Conservation (phyloP, 2,113 vertebrate species). For the Pteropus alecto region DNA sequence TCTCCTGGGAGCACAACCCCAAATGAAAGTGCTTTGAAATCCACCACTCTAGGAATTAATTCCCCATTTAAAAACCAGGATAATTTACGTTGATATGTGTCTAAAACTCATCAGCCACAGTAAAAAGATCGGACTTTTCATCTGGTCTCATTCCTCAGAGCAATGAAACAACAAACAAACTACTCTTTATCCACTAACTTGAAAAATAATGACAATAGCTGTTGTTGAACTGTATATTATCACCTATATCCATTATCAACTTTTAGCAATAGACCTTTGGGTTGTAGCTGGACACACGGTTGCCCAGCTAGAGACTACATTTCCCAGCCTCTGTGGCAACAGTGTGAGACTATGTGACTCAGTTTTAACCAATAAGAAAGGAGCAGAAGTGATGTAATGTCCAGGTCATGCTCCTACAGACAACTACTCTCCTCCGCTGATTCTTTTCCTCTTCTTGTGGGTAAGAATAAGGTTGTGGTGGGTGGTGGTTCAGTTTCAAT, state of each 20-base stretch:
- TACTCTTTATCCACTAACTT: neutral
- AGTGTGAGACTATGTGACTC: neutral
- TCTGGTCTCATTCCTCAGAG: neutral
- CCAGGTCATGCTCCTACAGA: neutral
- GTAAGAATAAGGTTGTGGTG: neutral
- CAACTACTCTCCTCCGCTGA: neutral
- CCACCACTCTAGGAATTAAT: neutral
- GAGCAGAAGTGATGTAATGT: neutral
- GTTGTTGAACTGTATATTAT: neutral
- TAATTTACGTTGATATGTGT: neutral
- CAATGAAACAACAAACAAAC: neutral
- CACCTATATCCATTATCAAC: neutral
- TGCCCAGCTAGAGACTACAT: neutral
- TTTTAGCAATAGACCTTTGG: neutral
- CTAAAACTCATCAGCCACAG: neutral
- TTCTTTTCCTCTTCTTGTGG: neutral
- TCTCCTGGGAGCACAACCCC: neutral
- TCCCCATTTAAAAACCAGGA: neutral
- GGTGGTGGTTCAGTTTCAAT: neutral
- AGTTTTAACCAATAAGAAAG: conserved; percentile 35
- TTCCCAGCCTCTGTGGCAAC: conserved; percentile 21
- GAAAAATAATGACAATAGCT: conserved; percentile 3
- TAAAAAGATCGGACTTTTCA: neutral
- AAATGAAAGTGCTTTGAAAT: conserved; percentile 22
- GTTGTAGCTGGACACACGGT: neutral